A percentile compares a stretch with the other conserved stretches of the same genome.
Conservation (phyloP, 2,888 invertebrate species). For the Drosophila paracracens region DNA sequence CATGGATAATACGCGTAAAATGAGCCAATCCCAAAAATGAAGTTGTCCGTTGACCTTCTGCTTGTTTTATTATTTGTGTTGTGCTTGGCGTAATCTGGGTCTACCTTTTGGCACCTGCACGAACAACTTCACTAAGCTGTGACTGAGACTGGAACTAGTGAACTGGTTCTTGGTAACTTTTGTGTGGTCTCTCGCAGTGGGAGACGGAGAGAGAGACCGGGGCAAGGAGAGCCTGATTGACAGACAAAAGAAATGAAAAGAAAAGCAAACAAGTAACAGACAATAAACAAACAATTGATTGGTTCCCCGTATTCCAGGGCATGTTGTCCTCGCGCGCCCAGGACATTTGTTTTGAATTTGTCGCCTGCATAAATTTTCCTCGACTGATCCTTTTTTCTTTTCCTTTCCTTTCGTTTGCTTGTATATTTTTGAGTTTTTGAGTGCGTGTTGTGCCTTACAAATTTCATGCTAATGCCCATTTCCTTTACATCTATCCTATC, state of each 20-base stretch:
- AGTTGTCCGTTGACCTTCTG: slow-evolving; percentile 47
- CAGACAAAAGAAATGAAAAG: slow-evolving; percentile 46
- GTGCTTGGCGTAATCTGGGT: slow-evolving; percentile 23
- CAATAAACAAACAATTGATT: slow-evolving; percentile 76
- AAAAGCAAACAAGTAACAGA: slow-evolving; percentile 72
- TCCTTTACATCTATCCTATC: slow-evolving; percentile 64
- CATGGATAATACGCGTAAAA: slow-evolving; percentile 73
- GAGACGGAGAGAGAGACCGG: background rate
- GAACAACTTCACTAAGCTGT: slow-evolving; percentile 25
- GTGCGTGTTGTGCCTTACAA: slow-evolving; percentile 79
- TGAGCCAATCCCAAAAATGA: slow-evolving; percentile 66
- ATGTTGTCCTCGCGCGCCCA: slow-evolving; percentile 25
- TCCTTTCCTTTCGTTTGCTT: slow-evolving; percentile 21
- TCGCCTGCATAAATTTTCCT: slow-evolving; percentile 75
- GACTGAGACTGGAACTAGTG: slow-evolving; percentile 18
- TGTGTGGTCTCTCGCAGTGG: slow-evolving; percentile 57
- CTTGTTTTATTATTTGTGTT: background rate
- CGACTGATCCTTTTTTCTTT: slow-evolving; percentile 51
- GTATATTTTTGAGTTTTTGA: slow-evolving; percentile 35
- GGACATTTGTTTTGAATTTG: slow-evolving; percentile 79
- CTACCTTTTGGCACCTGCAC: slow-evolving; percentile 57
- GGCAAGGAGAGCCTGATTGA: background rate
- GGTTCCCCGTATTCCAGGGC: slow-evolving; percentile 42
- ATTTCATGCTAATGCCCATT: slow-evolving; percentile 75
- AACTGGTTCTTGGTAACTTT: slow-evolving; percentile 27